Evolutionary conservation across 2,113 vertebrate genomes (phyloP), one percentile per base, ranked within the genome.

Genomic region (Nerophis ophidion): DNA sequence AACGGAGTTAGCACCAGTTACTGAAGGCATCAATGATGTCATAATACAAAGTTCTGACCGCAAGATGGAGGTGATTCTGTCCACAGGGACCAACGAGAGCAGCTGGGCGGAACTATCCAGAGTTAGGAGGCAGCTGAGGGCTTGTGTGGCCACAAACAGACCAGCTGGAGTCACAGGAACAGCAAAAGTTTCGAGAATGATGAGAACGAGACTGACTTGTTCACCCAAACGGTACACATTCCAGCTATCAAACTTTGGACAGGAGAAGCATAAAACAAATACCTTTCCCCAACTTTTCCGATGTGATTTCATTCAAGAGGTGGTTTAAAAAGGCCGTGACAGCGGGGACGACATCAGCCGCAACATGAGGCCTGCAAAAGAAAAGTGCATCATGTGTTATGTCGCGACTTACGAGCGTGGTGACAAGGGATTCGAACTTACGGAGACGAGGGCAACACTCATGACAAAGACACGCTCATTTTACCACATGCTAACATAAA

Each of bases 101-200:
- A 94, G 84, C 67, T 93, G 86, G 47, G 91, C 89, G 46, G 94
- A 93, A 60, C 93, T 90, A 15, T 91, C 91, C 76, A 99, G 89
- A 78, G 91, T 92, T 35, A 98, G 92, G 15, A 98, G 89, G 40
- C 94, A 94, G 77, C 85, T 95, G 66, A 98, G 76, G 56, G 95
- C 94, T 87, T 98, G 96, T 60, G 92, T 89, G 64, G 91, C 91
- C 57, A 97, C 93, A 81, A 93, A 97, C 42, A 97, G 78, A 35
- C 78, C 90, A 68, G 91, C 97, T 98, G 77, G 33, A 50, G 57
- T 34, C 13, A 44, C 42, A 85, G 38, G 76, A 60, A 72, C 53
- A 4, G 50, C 2, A 15, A 50, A 38, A 1, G 8, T 51, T 35
- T 48, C 65, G 15, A 7, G n/a, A 48, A 52, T 49, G 6, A 49